Conservation (phyloP, 2,888 invertebrate species). For the Leucophenga maculata region DNA sequence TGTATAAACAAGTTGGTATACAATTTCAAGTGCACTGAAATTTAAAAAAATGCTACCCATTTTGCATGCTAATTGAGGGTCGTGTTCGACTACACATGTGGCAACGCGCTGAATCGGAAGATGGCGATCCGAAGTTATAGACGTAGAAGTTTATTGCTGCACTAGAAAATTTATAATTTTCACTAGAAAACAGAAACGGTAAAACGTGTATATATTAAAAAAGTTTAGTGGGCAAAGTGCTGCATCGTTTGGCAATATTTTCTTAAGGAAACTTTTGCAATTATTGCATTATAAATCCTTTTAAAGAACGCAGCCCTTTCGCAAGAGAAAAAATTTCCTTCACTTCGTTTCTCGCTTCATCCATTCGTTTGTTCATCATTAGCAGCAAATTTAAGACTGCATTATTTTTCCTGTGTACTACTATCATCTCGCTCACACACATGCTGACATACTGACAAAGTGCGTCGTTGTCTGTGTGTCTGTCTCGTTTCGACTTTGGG, state of each 20-base stretch:
- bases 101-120: constrained; percentile 40
- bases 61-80: background rate
- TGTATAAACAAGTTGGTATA: too few relatives aligned
- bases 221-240: constrained; percentile 43
- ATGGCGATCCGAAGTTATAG: constrained; percentile 56
- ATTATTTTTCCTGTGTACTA: constrained; percentile 45
- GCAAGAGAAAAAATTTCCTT: constrained; percentile 56
- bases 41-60: background rate
- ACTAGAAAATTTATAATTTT: constrained; percentile 58
- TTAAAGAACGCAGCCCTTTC: constrained; percentile 38
- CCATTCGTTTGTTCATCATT: constrained; percentile 48
- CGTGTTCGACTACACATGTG: background rate
- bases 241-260: constrained; percentile 45
- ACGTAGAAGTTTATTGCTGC: constrained; percentile 50
- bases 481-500: constrained; percentile 46
- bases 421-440: constrained; percentile 48
- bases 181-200: constrained; percentile 60
- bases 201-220: constrained; percentile 53
- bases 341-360: constrained; percentile 44
- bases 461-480: constrained; percentile 31
- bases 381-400: constrained; percentile 50
- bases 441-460: background rate
- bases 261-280: background rate
- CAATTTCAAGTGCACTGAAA: too few relatives aligned
- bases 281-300: constrained; percentile 42